Evolutionary conservation across 1,140 invertebrate species (phyloP), one percentile per base, ranked within the genome.

Genomic region (Galleria mellonella): DNA sequence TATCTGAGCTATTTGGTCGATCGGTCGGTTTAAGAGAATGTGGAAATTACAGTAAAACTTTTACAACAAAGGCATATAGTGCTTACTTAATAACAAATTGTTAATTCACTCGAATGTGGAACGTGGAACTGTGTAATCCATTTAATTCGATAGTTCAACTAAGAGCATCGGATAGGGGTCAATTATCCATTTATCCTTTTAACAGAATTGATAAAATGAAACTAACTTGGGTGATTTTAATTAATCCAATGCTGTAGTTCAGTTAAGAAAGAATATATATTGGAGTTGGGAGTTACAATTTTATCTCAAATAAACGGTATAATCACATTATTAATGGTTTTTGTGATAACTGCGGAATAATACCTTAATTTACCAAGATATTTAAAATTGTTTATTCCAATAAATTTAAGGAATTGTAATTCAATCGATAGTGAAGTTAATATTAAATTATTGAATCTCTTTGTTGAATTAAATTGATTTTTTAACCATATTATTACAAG

Each of bases 171-270:
- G 62, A 82, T 81, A 71, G 75, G 77, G 77, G 81, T 81, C 81
- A 84, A 84, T 84, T 82, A 76, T 81, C 75, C 77, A 78, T 82
- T 84, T 84, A 84, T 82, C 77, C 81, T 71, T 78, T 84, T 84
- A 84, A 82, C 75, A 62, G 70, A 83, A 83, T 83, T 83, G 79
- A 83, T 83, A 83, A 82, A 83, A 83, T 72, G 76, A 61, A 79
- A 72, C 76, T 54, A 73, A 72, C 66, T 72, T 62, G 69, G 69
- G 62, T 68, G 71, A 69, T 72, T 81, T 83, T 81, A 83, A 83
- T 83, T 83, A 73, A 77, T 79, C 56, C 40, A 79, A 72, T 68
- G 69, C 65, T 64, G 48, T 67, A 48, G 51, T 43, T 45, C 49
- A 60, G 64, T 78, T 81, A 70, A 81, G 75, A 77, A 77, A 56